Percentiles rank a stretch among this genome's conserved stretches.
phyloP scores from a whole-genome alignment of 2,113 vertebrate genomes.

The Pseudorectes ferrugineus region DNA sequence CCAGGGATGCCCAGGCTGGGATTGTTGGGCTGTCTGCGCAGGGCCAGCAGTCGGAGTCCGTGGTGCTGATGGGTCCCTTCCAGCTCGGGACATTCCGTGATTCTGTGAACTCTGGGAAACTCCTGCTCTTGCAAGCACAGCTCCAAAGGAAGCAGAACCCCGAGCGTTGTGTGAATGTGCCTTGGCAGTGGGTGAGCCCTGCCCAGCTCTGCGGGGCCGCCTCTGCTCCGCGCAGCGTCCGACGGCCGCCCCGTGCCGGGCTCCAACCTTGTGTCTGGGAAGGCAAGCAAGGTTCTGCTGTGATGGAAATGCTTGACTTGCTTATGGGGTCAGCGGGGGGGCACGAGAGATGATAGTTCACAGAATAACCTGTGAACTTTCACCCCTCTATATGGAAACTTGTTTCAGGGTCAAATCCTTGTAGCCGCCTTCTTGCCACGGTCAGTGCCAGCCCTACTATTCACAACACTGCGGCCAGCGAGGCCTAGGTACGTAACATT shows the following conservation, averaged over 20 bases:
- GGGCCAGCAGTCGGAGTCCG: not conserved
- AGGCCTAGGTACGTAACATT: constrained; percentile 92
- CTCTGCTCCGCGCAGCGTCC: not conserved
- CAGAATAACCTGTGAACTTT: constrained; percentile 94
- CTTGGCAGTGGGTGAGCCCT: not conserved
- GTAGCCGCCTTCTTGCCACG: constrained; percentile 93
- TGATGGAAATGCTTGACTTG: constrained; percentile 75
- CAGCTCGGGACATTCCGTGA: accelerated
- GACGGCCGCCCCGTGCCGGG: not conserved
- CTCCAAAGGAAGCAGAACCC: not conserved
- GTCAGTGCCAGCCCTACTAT: constrained; percentile 91
- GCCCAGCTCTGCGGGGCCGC: not conserved
- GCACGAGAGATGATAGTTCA: constrained; percentile 89
- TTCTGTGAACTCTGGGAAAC: not conserved
- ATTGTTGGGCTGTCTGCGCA: not conserved
- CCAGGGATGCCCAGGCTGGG: not conserved
- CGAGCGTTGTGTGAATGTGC: not conserved
- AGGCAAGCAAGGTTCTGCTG: constrained; percentile 70
- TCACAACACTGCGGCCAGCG: constrained; percentile 88
- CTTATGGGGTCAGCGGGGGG: constrained; percentile 78
- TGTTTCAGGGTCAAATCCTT: constrained; percentile 96
- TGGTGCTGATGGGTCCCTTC: not conserved
- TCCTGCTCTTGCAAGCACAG: not conserved
- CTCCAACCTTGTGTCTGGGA: constrained; percentile 10
- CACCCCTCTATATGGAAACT: constrained; percentile 95